Conservation (phyloP, 1,140 invertebrate species). For the Drosophila subpulchrella region DNA sequence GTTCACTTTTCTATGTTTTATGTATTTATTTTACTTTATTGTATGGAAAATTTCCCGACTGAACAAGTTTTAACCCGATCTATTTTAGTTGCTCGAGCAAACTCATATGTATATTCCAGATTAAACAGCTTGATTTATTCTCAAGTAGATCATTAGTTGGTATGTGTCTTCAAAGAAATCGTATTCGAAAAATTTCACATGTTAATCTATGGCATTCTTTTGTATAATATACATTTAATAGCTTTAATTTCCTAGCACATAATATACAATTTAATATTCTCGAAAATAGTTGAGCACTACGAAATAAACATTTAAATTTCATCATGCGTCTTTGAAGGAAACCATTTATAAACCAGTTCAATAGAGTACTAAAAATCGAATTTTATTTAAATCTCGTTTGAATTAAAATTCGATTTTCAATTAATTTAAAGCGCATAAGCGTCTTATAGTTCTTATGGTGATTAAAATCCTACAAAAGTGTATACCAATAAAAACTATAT, state of each 20-base stretch:
- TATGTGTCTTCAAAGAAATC: neutral
- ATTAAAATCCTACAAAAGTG: too few species aligned
- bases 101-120: slow-evolving; percentile 4
- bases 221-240: neutral
- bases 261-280: neutral
- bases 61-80: slow-evolving; percentile 4
- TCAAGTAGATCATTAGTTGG: neutral
- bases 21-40: slow-evolving; percentile 28
- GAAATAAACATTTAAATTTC: neutral
- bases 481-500: neutral
- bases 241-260: neutral
- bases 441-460: too few species aligned
- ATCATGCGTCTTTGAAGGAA: neutral
- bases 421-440: too few species aligned
- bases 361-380: too few species aligned
- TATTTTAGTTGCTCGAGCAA: neutral
- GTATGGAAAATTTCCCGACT: slow-evolving; percentile 17
- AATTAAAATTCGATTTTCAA: too few species aligned
- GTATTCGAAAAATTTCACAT: neutral
- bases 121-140: slow-evolving; percentile 17
- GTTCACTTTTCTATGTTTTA: slow-evolving; percentile 13
- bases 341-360: too few species aligned
- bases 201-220: neutral
- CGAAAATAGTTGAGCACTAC: neutral
- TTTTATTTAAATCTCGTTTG: too few species aligned